Evolutionary conservation across 2,888 invertebrate species (phyloP).

Genomic region (Azorinus chamasolen): DNA sequence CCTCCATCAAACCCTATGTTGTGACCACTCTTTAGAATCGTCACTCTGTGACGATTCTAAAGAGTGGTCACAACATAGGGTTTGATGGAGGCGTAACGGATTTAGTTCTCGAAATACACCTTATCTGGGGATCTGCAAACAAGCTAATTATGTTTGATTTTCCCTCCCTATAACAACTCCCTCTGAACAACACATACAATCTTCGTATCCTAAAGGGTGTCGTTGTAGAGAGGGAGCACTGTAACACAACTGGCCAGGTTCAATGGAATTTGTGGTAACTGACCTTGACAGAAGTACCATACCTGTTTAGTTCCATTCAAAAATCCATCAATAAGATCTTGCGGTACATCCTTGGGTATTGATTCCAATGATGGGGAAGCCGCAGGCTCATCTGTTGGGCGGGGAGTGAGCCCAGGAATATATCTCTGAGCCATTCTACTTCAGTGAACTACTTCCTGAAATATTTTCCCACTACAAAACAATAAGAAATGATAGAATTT

Average conservation of each 20-base stretch:
- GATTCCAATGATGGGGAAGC: slow-evolving; percentile 22
- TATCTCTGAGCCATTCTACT: slow-evolving; percentile 55
- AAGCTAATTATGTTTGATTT: not conserved
- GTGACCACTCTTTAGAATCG: too few relatives aligned
- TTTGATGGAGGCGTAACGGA: too few relatives aligned
- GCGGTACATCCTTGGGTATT: slow-evolving; percentile 72
- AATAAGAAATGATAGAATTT: too few relatives aligned
- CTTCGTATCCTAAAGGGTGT: not conserved
- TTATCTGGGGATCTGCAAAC: not conserved
- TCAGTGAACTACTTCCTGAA: too few relatives aligned
- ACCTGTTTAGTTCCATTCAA: slow-evolving; percentile 75
- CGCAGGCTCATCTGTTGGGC: slow-evolving; percentile 50
- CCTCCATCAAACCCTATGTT: too few relatives aligned
- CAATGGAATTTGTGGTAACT: not conserved
- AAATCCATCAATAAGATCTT: slow-evolving; percentile 74
- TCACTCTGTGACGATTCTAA: too few relatives aligned
- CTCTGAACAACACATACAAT: not conserved
- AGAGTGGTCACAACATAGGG: too few relatives aligned
- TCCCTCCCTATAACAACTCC: not conserved
- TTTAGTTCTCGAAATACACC: too few relatives aligned
- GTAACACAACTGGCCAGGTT: not conserved
- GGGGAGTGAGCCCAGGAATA: slow-evolving; percentile 70
- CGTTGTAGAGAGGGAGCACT: not conserved
- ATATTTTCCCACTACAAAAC: too few relatives aligned
- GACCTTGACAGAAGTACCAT: not conserved